Conservation (phyloP, 2,888 invertebrate genomes). For the Salpingus planirostris region DNA sequence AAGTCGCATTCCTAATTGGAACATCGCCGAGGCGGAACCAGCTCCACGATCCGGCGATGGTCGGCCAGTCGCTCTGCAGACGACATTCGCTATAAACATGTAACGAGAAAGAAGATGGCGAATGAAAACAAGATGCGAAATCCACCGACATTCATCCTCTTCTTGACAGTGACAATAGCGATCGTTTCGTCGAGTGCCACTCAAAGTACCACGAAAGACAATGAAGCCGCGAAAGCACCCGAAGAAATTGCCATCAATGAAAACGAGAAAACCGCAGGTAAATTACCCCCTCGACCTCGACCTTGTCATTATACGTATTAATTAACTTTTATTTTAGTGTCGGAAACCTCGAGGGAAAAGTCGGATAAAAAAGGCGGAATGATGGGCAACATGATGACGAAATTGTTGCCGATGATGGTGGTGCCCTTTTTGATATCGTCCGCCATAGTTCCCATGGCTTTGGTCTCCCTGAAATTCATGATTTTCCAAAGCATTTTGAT, state of each 20-base stretch:
- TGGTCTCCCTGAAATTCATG: conserved; percentile 62
- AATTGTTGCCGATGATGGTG: conserved; percentile 58
- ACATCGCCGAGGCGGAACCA: not conserved
- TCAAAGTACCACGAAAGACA: not conserved
- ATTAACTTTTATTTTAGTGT: too few species aligned
- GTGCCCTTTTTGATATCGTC: conserved; percentile 63
- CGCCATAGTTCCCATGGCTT: conserved; percentile 57
- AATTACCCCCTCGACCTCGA: too few species aligned
- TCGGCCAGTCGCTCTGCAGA: not conserved
- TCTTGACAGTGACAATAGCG: not conserved
- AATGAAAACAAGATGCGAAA: not conserved
- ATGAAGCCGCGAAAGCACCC: too few species aligned
- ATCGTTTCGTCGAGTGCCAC: not conserved
- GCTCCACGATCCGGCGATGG: not conserved
- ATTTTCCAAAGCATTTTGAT: conserved; percentile 57
- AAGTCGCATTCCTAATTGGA: too few species aligned
- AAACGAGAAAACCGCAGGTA: too few species aligned
- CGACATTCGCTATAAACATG: not conserved
- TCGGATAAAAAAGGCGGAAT: not conserved
- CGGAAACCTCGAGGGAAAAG: too few species aligned
- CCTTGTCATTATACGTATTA: too few species aligned
- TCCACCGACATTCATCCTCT: too few species aligned
- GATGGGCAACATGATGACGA: conserved; percentile 47
- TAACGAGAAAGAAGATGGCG: not conserved
- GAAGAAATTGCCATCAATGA: too few species aligned